Evolutionary conservation across 2,797 vertebrate species (phyloP), one percentile per base, ranked within the genome.

Genomic region (Arnoldichthys spilopterus): DNA sequence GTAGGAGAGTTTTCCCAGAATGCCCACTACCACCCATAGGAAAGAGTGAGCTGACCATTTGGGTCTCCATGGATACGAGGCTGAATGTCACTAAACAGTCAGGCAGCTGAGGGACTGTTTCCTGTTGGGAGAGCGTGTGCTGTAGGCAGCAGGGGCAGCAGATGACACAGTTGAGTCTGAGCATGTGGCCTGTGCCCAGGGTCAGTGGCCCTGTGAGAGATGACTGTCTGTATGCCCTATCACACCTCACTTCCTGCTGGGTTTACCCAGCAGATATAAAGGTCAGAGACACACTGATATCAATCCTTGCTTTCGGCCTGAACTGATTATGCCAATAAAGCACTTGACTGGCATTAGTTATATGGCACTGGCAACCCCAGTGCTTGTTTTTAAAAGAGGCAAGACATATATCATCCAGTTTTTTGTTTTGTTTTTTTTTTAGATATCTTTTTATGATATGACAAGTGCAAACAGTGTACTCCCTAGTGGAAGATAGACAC

Each of bases 391-490:
- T 28, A 56, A 40, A 49, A 61, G 56, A 37, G 16, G 76, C 78
- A 63, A 64, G 77, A 59, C 3, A 26, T 47, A 66, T 20, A 86
- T 70, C 84, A 80, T 84, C 47, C 61, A 81, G 86, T 84, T 83
- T 49, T n/a, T 51, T 47, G 77, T 78, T 85, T 47, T 83, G 79
- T 85, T 73, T 78, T 85, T 47, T 83, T 80, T 85, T 73, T 22
- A 75, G 51, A 22, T 82, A 74, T 81, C 71, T 47, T 68, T 72
- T 34, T 74, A 79, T 63, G 51, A 72, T 13, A 43, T 30, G 69
- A 77, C 58, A 72, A 54, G 81, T 78, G 67, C 32, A 61, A 83
- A 68, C 66, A 56, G 62, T 43, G 11, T 18, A 77, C 72, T 72
- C 83, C 83, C 73, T 73, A 68, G 79, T 76, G 26, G 28, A 76